Conservation (phyloP, 2,888 invertebrate genomes). For the Agriopis aurantiaria region DNA sequence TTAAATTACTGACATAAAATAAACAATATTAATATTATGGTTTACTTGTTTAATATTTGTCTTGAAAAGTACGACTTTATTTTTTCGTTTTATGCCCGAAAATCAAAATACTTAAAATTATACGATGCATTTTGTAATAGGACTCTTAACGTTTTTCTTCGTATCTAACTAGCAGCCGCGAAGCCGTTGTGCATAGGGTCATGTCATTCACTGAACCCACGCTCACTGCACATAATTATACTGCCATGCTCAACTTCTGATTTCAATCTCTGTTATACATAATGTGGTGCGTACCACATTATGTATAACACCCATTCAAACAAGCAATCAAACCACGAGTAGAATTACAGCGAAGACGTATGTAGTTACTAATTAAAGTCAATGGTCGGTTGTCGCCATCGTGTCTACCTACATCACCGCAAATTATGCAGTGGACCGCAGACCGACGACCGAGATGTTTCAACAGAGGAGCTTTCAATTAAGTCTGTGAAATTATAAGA, state of each 20-base stretch:
- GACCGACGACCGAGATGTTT: conserved; percentile 10
- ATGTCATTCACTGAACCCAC: too few relatives aligned
- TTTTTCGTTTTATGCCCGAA: too few relatives aligned
- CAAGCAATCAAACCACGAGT: conserved; percentile 13
- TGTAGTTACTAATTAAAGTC: conserved; percentile 21
- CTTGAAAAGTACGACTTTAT: too few relatives aligned
- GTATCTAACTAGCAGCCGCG: too few relatives aligned
- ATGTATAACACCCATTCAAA: background rate
- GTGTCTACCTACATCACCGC: conserved; percentile 17
- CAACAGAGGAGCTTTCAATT: conserved; percentile 3
- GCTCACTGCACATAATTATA: background rate
- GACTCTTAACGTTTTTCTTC: too few relatives aligned
- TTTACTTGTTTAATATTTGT: too few relatives aligned
- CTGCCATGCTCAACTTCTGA: background rate
- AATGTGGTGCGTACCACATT: background rate
- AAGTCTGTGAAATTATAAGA: conserved; percentile 2
- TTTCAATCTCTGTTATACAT: background rate
- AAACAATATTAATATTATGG: too few relatives aligned
- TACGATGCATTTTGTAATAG: too few relatives aligned
- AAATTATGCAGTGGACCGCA: conserved; percentile 15
- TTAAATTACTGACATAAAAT: too few relatives aligned
- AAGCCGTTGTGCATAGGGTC: too few relatives aligned
- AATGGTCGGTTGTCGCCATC: conserved; percentile 4
- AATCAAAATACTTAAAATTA: too few relatives aligned
- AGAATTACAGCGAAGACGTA: conserved; percentile 8